Conservation (phyloP, 2,797 vertebrate genomes). For the Amniataba percoides region DNA sequence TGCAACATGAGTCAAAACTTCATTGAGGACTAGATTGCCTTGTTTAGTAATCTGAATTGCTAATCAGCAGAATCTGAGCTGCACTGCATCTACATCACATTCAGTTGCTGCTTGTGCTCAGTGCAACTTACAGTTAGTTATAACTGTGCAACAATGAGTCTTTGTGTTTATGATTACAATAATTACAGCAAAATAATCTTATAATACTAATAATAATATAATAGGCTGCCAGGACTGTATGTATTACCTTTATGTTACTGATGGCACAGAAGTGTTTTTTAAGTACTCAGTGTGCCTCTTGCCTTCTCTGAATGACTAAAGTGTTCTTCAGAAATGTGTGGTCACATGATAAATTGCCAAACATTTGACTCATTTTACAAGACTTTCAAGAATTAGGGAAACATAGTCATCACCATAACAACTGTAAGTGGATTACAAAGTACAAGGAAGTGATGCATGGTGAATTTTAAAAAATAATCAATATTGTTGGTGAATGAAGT, state of each 20-base stretch:
- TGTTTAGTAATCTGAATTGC: conserved; percentile 7
- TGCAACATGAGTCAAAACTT: conserved; percentile 4
- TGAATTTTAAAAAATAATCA: background rate
- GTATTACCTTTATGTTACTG: background rate
- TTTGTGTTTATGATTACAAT: background rate
- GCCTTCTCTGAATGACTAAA: background rate
- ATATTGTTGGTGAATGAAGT: background rate
- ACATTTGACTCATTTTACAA: background rate
- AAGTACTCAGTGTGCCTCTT: background rate
- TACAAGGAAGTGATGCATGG: background rate
- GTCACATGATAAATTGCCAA: background rate
- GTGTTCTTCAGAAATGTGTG: background rate
- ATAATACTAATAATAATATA: background rate
- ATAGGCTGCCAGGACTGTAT: background rate
- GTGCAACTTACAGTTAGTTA: background rate
- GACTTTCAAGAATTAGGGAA: background rate
- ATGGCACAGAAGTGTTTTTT: background rate
- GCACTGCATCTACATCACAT: conserved; percentile 18
- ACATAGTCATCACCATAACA: background rate
- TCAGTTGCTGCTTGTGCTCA: background rate
- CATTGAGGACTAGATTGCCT: conserved; percentile 20
- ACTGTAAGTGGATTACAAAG: background rate
- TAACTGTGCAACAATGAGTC: background rate
- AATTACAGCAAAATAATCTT: background rate
- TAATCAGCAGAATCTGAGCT: conserved; percentile 12